Base-by-base conservation (phyloP, 1,140 invertebrate species). In the Apis laboriosa region DNA sequence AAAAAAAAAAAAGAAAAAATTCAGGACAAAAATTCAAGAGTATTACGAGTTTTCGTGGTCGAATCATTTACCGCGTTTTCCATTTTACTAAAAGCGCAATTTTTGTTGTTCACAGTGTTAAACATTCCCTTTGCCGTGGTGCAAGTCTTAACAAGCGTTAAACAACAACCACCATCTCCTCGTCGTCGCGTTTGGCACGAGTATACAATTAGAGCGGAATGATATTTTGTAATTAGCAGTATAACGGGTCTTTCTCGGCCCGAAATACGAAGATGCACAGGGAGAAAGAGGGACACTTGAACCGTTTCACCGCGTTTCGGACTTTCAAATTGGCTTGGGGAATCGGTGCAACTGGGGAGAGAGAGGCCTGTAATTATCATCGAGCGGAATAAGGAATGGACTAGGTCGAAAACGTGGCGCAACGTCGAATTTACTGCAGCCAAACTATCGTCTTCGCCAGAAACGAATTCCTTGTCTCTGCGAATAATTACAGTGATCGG, bases 341-440 rank as follows among this genome's bases (percentile, higher is more conserved):
- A 77, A 77, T 77, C 72, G 72, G 24, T 77, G 49, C 75, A 64
- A 34, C 49, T 28, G 19, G 17, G 11, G 13, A 28, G 15, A 9
- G 21, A 28, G 15, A 9, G 49, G 12, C 51, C 49, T 77, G 60
- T 77, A 77, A 77, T 77, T 77, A 77, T 77, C 75, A 77, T 55
- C 75, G 75, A 66, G 55, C 61, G 61, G 75, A 77, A 77, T 77
- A 77, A 77, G 75, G 61, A 77, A 66, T n/a, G 34, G 75, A 49
- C 34, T 34, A 24, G 19, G 17, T n/a, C 11, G 17, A 15, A 49
- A 55, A n/a, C 73, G 58, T 8, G 61, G 60, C 2, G 67, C 49
- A 76, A 64, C 74, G 73, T 75, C 49, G 49, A 77, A 55, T 66
- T 66, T 34, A 55, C 75, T 34, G 74, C 74, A 49, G 56, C 19